Conservation (phyloP, 2,888 invertebrate genomes). For the Junonia oenone region DNA sequence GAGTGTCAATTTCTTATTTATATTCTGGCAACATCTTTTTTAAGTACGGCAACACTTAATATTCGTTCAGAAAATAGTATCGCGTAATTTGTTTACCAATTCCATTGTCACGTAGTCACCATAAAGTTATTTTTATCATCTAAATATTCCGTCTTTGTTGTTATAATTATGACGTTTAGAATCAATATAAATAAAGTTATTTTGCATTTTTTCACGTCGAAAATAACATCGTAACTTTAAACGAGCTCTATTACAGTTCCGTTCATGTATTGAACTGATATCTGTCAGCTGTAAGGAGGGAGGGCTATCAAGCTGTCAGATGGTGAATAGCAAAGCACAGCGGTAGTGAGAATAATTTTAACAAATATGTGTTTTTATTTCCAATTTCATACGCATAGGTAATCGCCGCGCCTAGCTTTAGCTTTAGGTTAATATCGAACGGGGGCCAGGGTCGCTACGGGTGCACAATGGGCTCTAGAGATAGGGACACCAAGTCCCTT, state of each 20-base stretch:
- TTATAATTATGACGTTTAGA: background rate
- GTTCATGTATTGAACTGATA: constrained; percentile 29
- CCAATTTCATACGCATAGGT: constrained; percentile 62
- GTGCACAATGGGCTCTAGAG: constrained; percentile 82
- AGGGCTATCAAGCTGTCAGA: constrained; percentile 38
- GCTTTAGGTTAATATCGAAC: constrained; percentile 43
- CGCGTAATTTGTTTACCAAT: constrained; percentile 22
- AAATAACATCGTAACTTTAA: background rate
- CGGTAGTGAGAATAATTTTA: constrained; percentile 64
- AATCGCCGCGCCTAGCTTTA: constrained; percentile 51
- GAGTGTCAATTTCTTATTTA: too few species aligned
- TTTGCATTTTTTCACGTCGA: background rate
- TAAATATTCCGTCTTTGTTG: background rate
- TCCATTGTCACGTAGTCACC: constrained; percentile 16
- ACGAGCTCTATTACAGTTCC: background rate
- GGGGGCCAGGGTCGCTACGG: constrained; percentile 38
- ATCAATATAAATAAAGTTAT: background rate
- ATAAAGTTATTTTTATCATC: constrained; percentile 20
- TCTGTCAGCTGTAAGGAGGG: constrained; percentile 39
- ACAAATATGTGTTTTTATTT: constrained; percentile 70
- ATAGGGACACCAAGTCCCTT: constrained; percentile 84
- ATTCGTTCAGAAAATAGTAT: constrained; percentile 23
- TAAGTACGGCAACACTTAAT: constrained; percentile 7
- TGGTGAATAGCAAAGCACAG: constrained; percentile 63
- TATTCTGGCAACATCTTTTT: too few species aligned